phyloP scores from a whole-genome alignment of 2,113 vertebrate species.

The Dipodomys ordii region DNA sequence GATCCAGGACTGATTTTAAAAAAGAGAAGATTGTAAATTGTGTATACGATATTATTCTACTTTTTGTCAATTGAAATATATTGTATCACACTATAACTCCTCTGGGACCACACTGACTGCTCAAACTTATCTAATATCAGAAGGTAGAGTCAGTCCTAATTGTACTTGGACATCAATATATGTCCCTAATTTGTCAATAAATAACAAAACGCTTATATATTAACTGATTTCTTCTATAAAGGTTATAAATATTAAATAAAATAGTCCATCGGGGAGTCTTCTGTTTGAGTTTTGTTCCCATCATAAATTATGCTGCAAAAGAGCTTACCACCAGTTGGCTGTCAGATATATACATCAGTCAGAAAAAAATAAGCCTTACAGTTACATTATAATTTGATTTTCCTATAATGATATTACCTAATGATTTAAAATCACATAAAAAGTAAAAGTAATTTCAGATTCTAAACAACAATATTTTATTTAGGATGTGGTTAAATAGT shows the following conservation, averaged over 20 bases:
- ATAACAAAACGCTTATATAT: background rate
- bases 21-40: background rate
- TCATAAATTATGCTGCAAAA: background rate
- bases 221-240: background rate
- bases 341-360: background rate
- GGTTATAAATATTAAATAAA: background rate
- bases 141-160: background rate
- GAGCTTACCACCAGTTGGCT: background rate
- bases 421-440: background rate
- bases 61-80: background rate
- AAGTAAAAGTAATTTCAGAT: background rate
- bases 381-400: background rate
- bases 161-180: background rate
- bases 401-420: background rate
- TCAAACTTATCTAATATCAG: background rate
- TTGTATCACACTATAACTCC: too few species aligned
- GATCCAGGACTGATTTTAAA: background rate
- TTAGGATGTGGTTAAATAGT: background rate
- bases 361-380: background rate
- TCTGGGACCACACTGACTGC: too few species aligned
- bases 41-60: background rate
- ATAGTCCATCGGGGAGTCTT: background rate
- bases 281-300: background rate
- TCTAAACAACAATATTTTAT: background rate
- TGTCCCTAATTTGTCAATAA: background rate